Evolutionary conservation across 2,113 vertebrate genomes (phyloP).

Genomic region (Brachionichthys hirsutus): DNA sequence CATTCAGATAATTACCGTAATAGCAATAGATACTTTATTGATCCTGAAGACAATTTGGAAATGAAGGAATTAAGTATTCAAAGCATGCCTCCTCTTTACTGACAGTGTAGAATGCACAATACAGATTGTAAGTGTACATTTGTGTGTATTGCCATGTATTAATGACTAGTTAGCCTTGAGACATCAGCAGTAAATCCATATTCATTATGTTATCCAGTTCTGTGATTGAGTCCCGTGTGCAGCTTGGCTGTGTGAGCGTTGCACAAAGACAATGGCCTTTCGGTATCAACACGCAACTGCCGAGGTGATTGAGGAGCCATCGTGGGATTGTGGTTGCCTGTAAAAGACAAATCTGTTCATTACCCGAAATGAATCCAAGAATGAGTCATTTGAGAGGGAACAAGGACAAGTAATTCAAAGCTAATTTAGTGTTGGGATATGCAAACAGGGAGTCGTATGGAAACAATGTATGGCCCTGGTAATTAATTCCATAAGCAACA

Average conservation of each 20-base stretch:
- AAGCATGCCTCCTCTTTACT: slow-evolving; percentile 14
- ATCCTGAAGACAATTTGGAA: not conserved
- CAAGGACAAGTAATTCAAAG: slow-evolving; percentile 47
- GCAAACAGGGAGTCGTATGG: slow-evolving; percentile 29
- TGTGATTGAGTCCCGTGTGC: slow-evolving; percentile 54
- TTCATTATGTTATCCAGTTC: slow-evolving; percentile 47
- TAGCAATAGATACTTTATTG: no score
- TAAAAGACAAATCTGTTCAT: slow-evolving; percentile 72
- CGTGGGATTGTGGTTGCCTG: slow-evolving; percentile 62
- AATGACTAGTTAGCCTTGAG: slow-evolving; percentile 57
- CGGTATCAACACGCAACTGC: slow-evolving; percentile 49
- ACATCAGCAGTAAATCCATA: slow-evolving; percentile 56
- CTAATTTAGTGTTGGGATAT: slow-evolving; percentile 52
- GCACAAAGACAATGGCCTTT: slow-evolving; percentile 63
- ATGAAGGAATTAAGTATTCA: slow-evolving; percentile 19
- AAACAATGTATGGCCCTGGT: slow-evolving; percentile 34
- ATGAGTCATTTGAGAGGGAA: slow-evolving; percentile 63
- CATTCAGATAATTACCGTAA: no score
- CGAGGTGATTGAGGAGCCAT: slow-evolving; percentile 60
- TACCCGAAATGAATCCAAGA: slow-evolving; percentile 65
- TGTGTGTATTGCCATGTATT: slow-evolving; percentile 34
- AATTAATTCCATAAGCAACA: slow-evolving; percentile 36
- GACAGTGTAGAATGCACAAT: slow-evolving; percentile 17
- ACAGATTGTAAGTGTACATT: slow-evolving; percentile 1
- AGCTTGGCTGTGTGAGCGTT: slow-evolving; percentile 46